These are phyloP conservation scores for Bembecia ichneumoniformis DNA, from an alignment of 2,888 invertebrate species.

Conservation along the genomic window DNA sequence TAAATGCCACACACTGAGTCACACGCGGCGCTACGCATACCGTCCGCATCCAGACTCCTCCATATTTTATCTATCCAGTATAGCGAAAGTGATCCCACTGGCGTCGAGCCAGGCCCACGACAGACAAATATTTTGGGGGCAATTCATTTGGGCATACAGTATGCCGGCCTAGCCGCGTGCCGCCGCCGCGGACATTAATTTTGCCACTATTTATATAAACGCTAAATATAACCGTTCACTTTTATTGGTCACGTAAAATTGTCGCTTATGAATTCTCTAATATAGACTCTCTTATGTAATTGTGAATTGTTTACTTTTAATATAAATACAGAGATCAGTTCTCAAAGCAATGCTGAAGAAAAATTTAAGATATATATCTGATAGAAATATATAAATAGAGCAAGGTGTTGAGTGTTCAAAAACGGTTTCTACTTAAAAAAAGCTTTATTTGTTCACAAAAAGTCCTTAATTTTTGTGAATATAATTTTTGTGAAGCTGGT, in stretches of 20 bases:
- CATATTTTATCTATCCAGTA: slow-evolving; percentile 47
- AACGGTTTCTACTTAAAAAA: too few species aligned
- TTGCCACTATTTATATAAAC: slow-evolving; percentile 47
- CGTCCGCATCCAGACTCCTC: slow-evolving; percentile 30
- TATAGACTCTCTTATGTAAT: too few species aligned
- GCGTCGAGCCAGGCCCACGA: slow-evolving; percentile 52
- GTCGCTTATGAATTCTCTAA: slow-evolving; percentile 15
- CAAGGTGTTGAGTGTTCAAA: too few species aligned
- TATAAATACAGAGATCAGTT: too few species aligned
- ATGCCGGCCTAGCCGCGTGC: slow-evolving; percentile 27
- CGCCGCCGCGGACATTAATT: slow-evolving; percentile 38
- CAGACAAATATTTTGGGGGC: slow-evolving; percentile 66
- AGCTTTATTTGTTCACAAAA: too few species aligned
- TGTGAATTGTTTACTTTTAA: too few species aligned
- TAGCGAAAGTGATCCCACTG: slow-evolving; percentile 64
- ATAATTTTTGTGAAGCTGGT: too few species aligned
- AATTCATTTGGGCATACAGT: slow-evolving; percentile 49
- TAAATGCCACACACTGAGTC: slow-evolving; percentile 1
- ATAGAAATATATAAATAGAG: too few species aligned
- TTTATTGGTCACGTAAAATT: slow-evolving; percentile 33
- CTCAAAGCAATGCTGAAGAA: too few species aligned
- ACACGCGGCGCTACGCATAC: slow-evolving; percentile 6
- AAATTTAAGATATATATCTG: too few species aligned
- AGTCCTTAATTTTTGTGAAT: too few species aligned
- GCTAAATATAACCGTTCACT: slow-evolving; percentile 54